These are phyloP conservation scores for Pharmacophagus antenor DNA, from an alignment of 2,888 invertebrate species.

Conservation along the genomic window DNA sequence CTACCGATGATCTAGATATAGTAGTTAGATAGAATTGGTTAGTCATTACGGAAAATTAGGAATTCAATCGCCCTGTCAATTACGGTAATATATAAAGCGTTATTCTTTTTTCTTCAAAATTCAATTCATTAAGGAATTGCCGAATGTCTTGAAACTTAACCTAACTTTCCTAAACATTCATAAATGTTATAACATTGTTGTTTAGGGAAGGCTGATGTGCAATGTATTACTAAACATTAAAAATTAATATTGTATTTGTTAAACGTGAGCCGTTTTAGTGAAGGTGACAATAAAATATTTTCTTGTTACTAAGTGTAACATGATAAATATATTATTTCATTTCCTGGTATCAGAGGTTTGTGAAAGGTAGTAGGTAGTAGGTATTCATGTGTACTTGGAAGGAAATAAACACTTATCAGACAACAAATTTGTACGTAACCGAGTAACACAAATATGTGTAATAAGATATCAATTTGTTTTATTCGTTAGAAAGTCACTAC, in stretches of 20 bases:
- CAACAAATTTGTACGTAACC: slow-evolving; percentile 4
- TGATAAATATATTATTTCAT: slow-evolving; percentile 3
- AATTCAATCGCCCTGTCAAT: not conserved
- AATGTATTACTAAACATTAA: not conserved
- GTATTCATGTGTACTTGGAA: slow-evolving; percentile 40
- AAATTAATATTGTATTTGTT: not conserved
- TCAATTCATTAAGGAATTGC: too few species aligned
- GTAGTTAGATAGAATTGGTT: not conserved
- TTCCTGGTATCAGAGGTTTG: slow-evolving; percentile 32
- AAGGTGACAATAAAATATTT: not conserved
- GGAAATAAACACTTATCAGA: slow-evolving; percentile 36
- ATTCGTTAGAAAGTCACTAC: slow-evolving; percentile 22
- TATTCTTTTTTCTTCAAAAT: not conserved
- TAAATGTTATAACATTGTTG: too few species aligned
- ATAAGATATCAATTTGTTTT: slow-evolving; percentile 16
- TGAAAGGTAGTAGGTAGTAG: slow-evolving; percentile 40
- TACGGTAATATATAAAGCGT: not conserved
- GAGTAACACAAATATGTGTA: slow-evolving; percentile 18
- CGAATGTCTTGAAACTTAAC: too few species aligned
- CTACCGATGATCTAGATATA: not conserved
- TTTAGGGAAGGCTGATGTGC: not conserved
- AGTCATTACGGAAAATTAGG: not conserved
- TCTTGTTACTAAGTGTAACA: not conserved
- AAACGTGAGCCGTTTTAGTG: not conserved
- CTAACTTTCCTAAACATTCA: too few species aligned